A percentile compares a stretch with the other conserved stretches of the same genome.
Conservation (phyloP, 2,888 invertebrate species). For the Hypolimnas misippus region DNA sequence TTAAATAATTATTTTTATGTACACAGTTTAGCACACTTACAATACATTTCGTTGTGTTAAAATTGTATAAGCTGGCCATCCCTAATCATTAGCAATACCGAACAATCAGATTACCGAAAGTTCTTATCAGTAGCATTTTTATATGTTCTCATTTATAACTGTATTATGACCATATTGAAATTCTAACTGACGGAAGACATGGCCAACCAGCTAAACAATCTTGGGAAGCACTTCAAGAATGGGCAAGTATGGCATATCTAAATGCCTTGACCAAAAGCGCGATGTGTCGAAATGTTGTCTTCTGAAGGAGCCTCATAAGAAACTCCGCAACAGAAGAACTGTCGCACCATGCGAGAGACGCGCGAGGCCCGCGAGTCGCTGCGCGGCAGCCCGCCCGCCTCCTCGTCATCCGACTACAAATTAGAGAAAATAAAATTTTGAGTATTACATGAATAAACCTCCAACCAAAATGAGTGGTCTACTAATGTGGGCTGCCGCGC, state of each 20-base stretch:
- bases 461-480: neutral
- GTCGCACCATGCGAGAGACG: slow-evolving; percentile 66
- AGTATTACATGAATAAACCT: neutral
- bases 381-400: slow-evolving; percentile 78
- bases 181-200: slow-evolving; percentile 48
- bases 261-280: slow-evolving; percentile 52
- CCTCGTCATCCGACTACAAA: slow-evolving; percentile 74
- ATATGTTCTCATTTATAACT: slow-evolving; percentile 24
- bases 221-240: slow-evolving; percentile 25
- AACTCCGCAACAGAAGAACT: slow-evolving; percentile 74
- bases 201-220: slow-evolving; percentile 57
- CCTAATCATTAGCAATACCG: neutral
- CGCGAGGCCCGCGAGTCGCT: slow-evolving; percentile 66
- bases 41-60: slow-evolving; percentile 47
- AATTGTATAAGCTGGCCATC: slow-evolving; percentile 59
- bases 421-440: slow-evolving; percentile 43
- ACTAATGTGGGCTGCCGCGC: slow-evolving; percentile 40
- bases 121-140: neutral
- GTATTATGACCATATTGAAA: slow-evolving; percentile 18
- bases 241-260: slow-evolving; percentile 44
- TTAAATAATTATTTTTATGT: slow-evolving; percentile 61
- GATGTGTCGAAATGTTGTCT: slow-evolving; percentile 55
- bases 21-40: slow-evolving; percentile 58
- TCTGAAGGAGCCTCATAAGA: slow-evolving; percentile 67
- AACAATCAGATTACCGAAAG: neutral